phyloP scores from a whole-genome alignment of 2,797 vertebrate species.

The Nyctalus aviator region DNA sequence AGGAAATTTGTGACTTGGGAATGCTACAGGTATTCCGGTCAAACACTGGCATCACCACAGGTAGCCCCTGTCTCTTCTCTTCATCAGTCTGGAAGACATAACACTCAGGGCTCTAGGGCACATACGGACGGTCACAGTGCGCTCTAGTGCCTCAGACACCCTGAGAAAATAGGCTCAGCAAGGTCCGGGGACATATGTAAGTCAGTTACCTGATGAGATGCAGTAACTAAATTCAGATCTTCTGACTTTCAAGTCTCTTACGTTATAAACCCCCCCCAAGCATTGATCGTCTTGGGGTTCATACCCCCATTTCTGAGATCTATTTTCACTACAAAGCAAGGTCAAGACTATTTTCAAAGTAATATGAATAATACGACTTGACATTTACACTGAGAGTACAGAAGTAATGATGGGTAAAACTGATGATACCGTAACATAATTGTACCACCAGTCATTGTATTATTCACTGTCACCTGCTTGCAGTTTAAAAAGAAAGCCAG shows the following conservation, averaged over 20 bases:
- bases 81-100: slow-evolving; percentile 89
- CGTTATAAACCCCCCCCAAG: not conserved
- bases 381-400: not conserved
- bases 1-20: slow-evolving; percentile 92
- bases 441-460: not conserved
- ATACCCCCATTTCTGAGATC: not conserved
- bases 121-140: rapidly evolving
- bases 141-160: not conserved
- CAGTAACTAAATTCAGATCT: not conserved
- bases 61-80: slow-evolving; percentile 90
- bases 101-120: not conserved
- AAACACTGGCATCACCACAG: slow-evolving; percentile 92
- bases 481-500: not conserved
- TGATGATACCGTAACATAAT: not conserved
- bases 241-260: not conserved
- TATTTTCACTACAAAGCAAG: not conserved
- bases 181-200: not conserved
- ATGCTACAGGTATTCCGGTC: slow-evolving; percentile 91
- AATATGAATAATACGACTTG: not conserved
- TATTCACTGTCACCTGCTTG: not conserved
- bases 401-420: not conserved
- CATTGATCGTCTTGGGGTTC: not conserved
- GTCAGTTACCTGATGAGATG: not conserved
- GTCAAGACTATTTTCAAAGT: not conserved
- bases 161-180: not conserved